A percentile compares a stretch with the other conserved stretches of the same genome.
Conservation (phyloP, 92 coral and sea anemone genomes). For the Paragorgia papillata region DNA sequence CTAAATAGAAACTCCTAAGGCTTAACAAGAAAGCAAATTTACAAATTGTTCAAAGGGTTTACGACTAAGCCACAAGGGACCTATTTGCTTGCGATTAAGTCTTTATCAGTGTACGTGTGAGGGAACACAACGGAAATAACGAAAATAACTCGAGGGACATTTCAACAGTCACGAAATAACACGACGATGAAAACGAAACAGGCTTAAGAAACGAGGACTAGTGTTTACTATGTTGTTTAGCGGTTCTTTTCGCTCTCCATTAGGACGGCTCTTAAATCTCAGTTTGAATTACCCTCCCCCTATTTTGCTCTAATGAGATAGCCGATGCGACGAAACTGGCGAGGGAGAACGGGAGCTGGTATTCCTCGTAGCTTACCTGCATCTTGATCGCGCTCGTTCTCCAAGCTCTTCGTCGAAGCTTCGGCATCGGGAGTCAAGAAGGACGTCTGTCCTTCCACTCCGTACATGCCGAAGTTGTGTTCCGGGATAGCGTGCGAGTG, state of each 20-base stretch:
- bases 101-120: constrained; percentile 41
- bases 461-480: constrained; percentile 81
- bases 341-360: not conserved
- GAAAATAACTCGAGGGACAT: constrained; percentile 31
- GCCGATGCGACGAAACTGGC: constrained; percentile 12
- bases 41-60: constrained; percentile 15
- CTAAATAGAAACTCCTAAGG: constrained; percentile 2
- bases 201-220: not conserved
- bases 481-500: constrained; percentile 75
- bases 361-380: constrained; percentile 21
- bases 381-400: constrained; percentile 62
- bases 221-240: not conserved
- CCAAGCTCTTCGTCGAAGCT: constrained; percentile 78
- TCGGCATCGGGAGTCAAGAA: constrained; percentile 67
- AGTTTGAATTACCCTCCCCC: constrained; percentile 45
- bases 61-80: constrained; percentile 25
- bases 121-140: constrained; percentile 46
- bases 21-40: constrained; percentile 14
- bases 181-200: constrained; percentile 3
- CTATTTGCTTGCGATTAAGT: constrained; percentile 33
- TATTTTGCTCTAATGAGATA: constrained; percentile 38
- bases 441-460: constrained; percentile 70
- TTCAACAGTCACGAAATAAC: constrained; percentile 40
- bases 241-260: not conserved
- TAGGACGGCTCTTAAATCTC: constrained; percentile 24